Conservation (phyloP, 2,797 vertebrate genomes). For the Fringilla coelebs region DNA sequence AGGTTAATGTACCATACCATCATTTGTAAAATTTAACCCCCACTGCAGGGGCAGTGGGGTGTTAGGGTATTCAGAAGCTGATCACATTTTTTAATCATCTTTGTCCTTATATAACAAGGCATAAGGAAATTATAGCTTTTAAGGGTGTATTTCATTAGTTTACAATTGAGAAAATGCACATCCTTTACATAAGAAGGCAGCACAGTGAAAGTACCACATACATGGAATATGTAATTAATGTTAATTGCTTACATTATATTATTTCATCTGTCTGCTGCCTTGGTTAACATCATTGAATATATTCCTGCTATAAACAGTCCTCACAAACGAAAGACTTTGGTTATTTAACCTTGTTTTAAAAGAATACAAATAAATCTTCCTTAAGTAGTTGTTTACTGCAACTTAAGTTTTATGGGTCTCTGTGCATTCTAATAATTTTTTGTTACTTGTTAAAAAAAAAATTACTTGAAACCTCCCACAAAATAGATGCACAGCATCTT, state of each 20-base stretch:
- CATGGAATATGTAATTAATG: not conserved
- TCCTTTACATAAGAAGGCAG: not conserved
- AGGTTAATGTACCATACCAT: not conserved
- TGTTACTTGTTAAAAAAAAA: not conserved
- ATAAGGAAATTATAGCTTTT: not conserved
- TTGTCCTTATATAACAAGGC: not conserved
- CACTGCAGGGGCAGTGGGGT: accelerated
- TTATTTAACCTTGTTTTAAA: not conserved
- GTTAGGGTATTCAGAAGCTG: not conserved
- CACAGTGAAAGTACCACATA: not conserved
- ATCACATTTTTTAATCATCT: not conserved
- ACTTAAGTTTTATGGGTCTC: not conserved
- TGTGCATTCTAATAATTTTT: not conserved
- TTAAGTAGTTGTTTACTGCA: not conserved
- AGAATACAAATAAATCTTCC: not conserved
- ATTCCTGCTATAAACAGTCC: not conserved
- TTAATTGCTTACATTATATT: not conserved
- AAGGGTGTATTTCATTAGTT: not conserved
- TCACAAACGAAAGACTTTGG: not conserved
- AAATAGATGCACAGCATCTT: not conserved
- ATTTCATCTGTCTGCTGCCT: not conserved
- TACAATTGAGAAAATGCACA: not conserved
- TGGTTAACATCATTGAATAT: not conserved
- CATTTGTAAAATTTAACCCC: not conserved
- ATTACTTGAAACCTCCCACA: not conserved